phyloP scores from a whole-genome alignment of 2,888 invertebrate genomes.

The Drosophila merina region DNA sequence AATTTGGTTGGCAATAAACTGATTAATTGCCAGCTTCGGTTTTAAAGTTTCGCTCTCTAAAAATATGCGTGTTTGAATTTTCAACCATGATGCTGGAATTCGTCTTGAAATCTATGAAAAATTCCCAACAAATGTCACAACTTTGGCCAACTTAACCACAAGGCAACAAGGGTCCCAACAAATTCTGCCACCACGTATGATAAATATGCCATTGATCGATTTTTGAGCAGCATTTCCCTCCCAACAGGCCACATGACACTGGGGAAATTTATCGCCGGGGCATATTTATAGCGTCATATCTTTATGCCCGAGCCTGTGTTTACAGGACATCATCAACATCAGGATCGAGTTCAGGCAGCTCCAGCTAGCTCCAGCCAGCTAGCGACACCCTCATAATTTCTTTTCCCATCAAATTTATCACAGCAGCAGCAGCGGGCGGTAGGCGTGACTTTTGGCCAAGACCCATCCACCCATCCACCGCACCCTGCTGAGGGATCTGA shows the following conservation, averaged over 20 bases:
- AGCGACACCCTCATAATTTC: constrained; percentile 76
- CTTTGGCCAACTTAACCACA: constrained; percentile 31
- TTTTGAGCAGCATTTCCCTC: constrained; percentile 63
- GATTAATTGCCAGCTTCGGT: constrained; percentile 30
- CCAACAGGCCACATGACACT: constrained; percentile 28
- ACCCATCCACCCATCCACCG: neutral
- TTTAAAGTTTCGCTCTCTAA: neutral
- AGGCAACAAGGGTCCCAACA: constrained; percentile 11
- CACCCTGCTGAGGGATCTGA: neutral
- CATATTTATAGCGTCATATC: constrained; percentile 77
- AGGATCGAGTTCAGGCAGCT: constrained; percentile 10
- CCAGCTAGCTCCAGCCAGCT: constrained; percentile 25
- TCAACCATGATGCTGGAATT: neutral
- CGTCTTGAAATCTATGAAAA: neutral
- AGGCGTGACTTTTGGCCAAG: constrained; percentile 70
- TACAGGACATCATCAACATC: constrained; percentile 77
- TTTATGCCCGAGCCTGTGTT: constrained; percentile 59
- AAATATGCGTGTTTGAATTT: neutral
- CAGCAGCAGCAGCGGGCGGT: constrained; percentile 39
- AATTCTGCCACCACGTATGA: constrained; percentile 62
- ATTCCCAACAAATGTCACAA: constrained; percentile 10
- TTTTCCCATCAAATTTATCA: constrained; percentile 77
- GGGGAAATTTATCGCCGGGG: constrained; percentile 69
- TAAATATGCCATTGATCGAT: constrained; percentile 81
- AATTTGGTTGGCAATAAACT: constrained; percentile 36